Evolutionary conservation across 1,140 invertebrate species (phyloP).

Genomic region (Camponotus floridanus): DNA sequence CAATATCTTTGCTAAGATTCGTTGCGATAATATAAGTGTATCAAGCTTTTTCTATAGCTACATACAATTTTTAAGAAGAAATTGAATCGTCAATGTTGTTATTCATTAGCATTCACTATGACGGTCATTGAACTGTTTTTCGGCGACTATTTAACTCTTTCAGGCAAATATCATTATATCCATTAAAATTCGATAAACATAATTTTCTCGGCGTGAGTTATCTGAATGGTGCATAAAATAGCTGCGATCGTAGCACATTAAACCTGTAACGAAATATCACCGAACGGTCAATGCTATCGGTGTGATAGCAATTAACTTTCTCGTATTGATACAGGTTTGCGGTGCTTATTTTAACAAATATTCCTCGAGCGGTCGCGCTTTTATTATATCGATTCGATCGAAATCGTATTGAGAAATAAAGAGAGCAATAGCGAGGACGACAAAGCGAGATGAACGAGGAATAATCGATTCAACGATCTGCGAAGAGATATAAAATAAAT

Average conservation of each 20-base stretch:
- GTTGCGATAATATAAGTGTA: neutral
- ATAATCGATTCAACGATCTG: conserved; percentile 54
- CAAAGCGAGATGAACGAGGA: conserved; percentile 28
- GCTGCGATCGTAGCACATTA: conserved; percentile 47
- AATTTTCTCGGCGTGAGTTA: conserved; percentile 16
- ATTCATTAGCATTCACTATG: neutral
- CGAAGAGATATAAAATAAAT: conserved; percentile 49
- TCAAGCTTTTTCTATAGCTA: neutral
- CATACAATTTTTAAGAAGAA: neutral
- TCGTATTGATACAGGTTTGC: conserved; percentile 56
- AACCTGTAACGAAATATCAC: conserved; percentile 63
- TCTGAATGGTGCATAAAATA: conserved; percentile 42
- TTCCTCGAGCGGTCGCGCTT: conserved; percentile 38
- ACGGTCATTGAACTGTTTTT: conserved; percentile 18
- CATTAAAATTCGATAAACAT: conserved; percentile 41
- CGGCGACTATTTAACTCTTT: conserved; percentile 26
- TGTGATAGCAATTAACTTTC: conserved; percentile 61
- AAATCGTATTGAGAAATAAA: conserved; percentile 40
- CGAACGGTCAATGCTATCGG: conserved; percentile 47
- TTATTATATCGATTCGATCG: conserved; percentile 27
- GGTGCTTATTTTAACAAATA: conserved; percentile 63
- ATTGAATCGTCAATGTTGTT: conserved; percentile 1
- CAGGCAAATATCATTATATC: conserved; percentile 12
- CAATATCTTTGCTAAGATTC: neutral
- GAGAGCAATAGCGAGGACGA: neutral